Base-by-base conservation (phyloP, 2,888 invertebrate genomes). In the Lumbricus terrestris region DNA sequence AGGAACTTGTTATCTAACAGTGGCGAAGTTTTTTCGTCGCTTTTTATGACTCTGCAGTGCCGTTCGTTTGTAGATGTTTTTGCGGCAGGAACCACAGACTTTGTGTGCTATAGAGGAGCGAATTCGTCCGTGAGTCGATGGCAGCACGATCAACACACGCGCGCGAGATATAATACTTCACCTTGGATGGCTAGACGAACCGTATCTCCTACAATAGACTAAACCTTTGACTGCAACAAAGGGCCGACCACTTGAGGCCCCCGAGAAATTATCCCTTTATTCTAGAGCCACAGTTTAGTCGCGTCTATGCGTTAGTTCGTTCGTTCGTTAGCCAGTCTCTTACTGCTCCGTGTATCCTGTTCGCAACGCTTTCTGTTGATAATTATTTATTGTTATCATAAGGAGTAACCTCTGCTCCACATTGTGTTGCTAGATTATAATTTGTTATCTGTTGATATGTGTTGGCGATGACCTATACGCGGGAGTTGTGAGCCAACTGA, bases 11-110 rank as follows among this genome's bases (percentile, higher is more conserved):
- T 69, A 69, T 69, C 69, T 69, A n/a, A n/a, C 69, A 69, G 69
- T n/a, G 69, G 69, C 29, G 69, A 69, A 69, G 29, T 69, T 69
- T 69, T 69, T 69, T n/a, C 29, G 29, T 16, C 29, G 11, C 23
- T 69, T 69, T 69, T 69, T n/a, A n/a, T 69, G 69, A 69, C 69
- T n/a, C 29, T 16, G n/a, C n/a, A n/a, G n/a, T n/a, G n/a, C n/a
- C n/a, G n/a, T n/a, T n/a, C 69, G n/a, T n/a, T 69, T 69, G 69
- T 69, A 69, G 69, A n/a, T 69, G 69, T 69, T 69, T 69, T 69
- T 69, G n/a, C 69, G n/a, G n/a, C 11, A 69, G n/a, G n/a, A 29
- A 69, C 16, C 69, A 69, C n/a, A 69, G 69, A n/a, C 29, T 69
- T n/a, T n/a, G 29, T 69, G n/a, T 69, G 16, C n/a, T 69, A 11